A percentile compares a stretch with the other conserved stretches of the same genome.
phyloP scores from a whole-genome alignment of 2,888 invertebrate species.

The Lepidocyrtoides sp. region DNA sequence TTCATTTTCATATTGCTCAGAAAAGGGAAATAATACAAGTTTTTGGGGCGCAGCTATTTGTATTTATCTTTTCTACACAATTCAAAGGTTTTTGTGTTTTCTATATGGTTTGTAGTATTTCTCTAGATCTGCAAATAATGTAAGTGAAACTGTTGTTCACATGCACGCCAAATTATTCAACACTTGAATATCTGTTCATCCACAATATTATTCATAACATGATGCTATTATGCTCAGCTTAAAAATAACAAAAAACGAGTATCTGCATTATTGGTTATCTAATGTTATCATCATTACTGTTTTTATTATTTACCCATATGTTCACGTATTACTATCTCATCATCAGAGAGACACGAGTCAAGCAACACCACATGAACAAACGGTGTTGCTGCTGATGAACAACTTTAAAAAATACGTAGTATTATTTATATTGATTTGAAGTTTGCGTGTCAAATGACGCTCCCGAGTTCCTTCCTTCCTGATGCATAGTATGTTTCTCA shows the following conservation, averaged over 20 bases:
- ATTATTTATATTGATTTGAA: constrained; percentile 35
- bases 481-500: too few species aligned
- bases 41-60: constrained; percentile 46
- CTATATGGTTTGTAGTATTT: neutral
- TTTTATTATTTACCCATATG: constrained; percentile 79
- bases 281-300: constrained; percentile 63
- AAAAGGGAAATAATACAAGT: constrained; percentile 16
- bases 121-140: neutral
- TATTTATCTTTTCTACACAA: neutral
- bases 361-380: neutral
- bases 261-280: constrained; percentile 52
- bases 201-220: neutral
- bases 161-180: constrained; percentile 12
- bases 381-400: neutral
- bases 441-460: constrained; percentile 64
- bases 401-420: constrained; percentile 27
- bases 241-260: constrained; percentile 24
- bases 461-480: too few species aligned
- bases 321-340: constrained; percentile 58
- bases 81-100: constrained; percentile 17
- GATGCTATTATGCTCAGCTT: neutral
- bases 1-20: constrained; percentile 30
- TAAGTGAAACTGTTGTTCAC: neutral
- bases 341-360: constrained; percentile 1
- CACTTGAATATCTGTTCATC: neutral